Conservation (phyloP, 2,797 vertebrate species). For the Lepus oiostolus region DNA sequence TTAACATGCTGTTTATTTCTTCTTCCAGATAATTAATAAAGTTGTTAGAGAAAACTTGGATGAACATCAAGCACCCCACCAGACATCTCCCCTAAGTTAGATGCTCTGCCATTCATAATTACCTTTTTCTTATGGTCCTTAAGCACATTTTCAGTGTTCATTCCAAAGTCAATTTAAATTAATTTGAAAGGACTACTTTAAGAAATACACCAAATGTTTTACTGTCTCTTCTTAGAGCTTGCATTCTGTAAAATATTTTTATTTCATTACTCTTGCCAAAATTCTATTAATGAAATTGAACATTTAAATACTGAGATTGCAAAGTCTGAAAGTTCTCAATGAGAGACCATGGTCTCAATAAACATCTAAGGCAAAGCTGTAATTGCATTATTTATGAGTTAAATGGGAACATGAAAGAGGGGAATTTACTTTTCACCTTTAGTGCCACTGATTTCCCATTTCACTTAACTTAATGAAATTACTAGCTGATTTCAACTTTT, state of each 20-base stretch:
- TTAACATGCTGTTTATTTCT: conserved; percentile 85
- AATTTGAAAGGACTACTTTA: conserved; percentile 79
- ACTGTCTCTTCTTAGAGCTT: conserved; percentile 63
- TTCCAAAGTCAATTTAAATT: conserved; percentile 82
- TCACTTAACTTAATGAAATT: conserved; percentile 83
- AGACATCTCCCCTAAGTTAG: conserved; percentile 75
- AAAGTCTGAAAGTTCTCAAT: conserved; percentile 71
- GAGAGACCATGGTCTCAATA: conserved; percentile 69
- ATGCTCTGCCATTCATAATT: conserved; percentile 79
- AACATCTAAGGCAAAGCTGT: conserved; percentile 74
- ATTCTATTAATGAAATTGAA: conserved; percentile 70
- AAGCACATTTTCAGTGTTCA: conserved; percentile 79
- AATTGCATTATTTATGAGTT: conserved; percentile 79
- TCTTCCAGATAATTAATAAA: conserved; percentile 85
- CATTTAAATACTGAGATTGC: conserved; percentile 64
- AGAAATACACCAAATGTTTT: conserved; percentile 78
- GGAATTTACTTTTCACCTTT: conserved; percentile 77
- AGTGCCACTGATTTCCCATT: conserved; percentile 68
- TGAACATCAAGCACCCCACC: conserved; percentile 75
- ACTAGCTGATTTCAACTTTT: conserved; percentile 79
- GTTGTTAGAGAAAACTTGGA: conserved; percentile 86
- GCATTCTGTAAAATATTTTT: conserved; percentile 75
- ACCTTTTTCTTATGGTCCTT: conserved; percentile 81
- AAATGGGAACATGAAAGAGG: conserved; percentile 74
- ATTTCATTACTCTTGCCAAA: conserved; percentile 73